Base-by-base conservation (phyloP, 2,797 vertebrate species). In the Bovichtus variegatus region DNA sequence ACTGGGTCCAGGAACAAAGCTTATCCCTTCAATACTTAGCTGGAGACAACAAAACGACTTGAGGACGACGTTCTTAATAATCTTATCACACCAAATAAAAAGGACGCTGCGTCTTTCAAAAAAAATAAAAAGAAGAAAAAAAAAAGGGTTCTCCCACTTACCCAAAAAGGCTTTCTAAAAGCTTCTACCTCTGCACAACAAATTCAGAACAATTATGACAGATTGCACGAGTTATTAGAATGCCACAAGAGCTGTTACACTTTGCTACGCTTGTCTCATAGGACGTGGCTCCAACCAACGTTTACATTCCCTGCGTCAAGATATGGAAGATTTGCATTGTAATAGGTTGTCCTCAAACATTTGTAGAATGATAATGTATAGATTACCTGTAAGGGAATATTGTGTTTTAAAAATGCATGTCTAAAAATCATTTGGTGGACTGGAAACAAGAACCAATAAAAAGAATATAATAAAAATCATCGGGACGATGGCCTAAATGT, bases 151-250 rank as follows among this genome's bases (percentile, higher is more conserved):
- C 95, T 97, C 97, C 97, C 97, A 97, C 96, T 97, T 96, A 96
- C 96, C 97, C 97, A 97, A 98, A 98, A 97, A 97, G 96, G 96
- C 96, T 98, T 98, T 99, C 95, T 95, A 95, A 97, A 99, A 98
- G 97, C 96, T 98, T 99, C 98, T 99, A 99, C 98, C 98, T 98
- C 98, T 98, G 97, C 96, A 97, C 97, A 97, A 93, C 93, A 94
- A 95, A 96, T 96, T 96, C 96, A 95, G 94, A 97, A 97, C 96
- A 97, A 97, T 96, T 96, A 96, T 89, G 95, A 96, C 96, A 96
- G 97, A 98, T 97, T 96, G 97, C 97, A 97, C 96, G 96, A 97
- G 96, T 97, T 95, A 94, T 96, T 94, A 96, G 96, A 96, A 96
- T 83, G 95, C 96, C 96, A 96, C 96, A 95, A 95, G 96, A 97